Base-by-base conservation (phyloP, 92 coral and sea anemone species). In the Zoanthus gigantus region DNA sequence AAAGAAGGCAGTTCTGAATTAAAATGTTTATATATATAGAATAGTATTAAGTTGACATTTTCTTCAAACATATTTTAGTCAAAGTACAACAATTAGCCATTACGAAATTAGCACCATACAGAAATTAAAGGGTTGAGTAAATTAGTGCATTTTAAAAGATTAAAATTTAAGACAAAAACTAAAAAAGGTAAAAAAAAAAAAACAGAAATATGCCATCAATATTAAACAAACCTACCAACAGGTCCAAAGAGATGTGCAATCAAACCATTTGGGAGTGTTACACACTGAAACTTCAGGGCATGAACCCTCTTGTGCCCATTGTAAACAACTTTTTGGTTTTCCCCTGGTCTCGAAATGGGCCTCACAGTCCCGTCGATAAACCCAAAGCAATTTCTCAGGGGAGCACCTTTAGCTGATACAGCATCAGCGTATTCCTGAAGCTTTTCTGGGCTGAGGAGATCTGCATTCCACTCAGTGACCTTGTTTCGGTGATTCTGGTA, bases 381-480 rank as follows among this genome's bases (percentile, higher is more conserved):
- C 3, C 42, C 42, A 79, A 88, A 88, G 65, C 86, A 88, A 47
- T 79, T 88, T 32, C 79, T 71, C 58, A 88, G 86, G 61, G 91
- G 86, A 63, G 87, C 78, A 63, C 91, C 86, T 80, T 71, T 88
- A 44, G 71, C 85, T 69, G 86, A 77, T 57, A 88, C 87, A 28
- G 90, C 87, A 88, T 79, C 80, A 52, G 90, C 87, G 48, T 88
- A 79, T 54, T 68, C 63, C 45, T 79, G 86, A 16, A 88, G 91
- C 46, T 68, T 44, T 65, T 72, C 87, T 32, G 87, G 85, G 66
- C 63, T 78, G 47, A 88, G 87, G 87, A 88, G 69, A 52, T 15
- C 76, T 48, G 81, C 58, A 79, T 88, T 88, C 87, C 91, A 88
- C 75, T 48, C 53, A 9, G 74, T 88, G 71, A 88, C 67, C 73